A percentile compares a stretch with the other conserved stretches of the same genome.
These are phyloP conservation scores for Puffinus mauretanicus DNA, from an alignment of 2,113 vertebrate genomes.

Conservation along the genomic window DNA sequence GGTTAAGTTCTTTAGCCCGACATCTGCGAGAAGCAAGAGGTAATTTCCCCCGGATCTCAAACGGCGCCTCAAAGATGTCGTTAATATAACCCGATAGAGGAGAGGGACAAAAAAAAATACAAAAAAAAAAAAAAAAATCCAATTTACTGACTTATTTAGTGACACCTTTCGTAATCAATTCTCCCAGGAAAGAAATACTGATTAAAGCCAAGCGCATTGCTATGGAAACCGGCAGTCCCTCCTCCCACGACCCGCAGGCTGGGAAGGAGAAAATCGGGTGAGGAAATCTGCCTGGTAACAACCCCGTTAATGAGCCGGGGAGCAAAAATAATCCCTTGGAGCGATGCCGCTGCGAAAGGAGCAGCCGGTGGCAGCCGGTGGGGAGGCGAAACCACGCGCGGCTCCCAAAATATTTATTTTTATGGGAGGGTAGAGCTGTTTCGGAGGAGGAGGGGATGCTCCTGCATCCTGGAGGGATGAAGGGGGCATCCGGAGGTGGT, in stretches of 20 bases:
- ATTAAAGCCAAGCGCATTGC: conserved; percentile 63
- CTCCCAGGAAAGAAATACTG: conserved; percentile 57
- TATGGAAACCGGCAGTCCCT: conserved; percentile 68
- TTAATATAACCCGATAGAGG: neutral
- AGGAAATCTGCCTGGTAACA: conserved; percentile 72
- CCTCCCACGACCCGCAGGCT: conserved; percentile 43
- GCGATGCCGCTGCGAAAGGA: neutral
- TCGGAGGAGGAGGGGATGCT: neutral
- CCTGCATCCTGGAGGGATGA: neutral
- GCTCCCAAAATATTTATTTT: conserved; percentile 26
- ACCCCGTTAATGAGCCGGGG: conserved; percentile 8
- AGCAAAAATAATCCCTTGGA: conserved; percentile 37
- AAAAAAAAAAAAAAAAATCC: neutral
- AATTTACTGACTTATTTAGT: conserved; percentile 50
- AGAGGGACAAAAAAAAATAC: neutral
- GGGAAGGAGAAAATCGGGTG: conserved; percentile 23
- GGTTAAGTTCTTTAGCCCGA: neutral
- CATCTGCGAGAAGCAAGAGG: neutral
- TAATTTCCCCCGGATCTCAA: neutral
- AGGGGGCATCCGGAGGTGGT: neutral
- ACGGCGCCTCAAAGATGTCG: neutral
- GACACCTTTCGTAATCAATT: conserved; percentile 35
- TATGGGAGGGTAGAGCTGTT: neutral
- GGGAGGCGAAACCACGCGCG: neutral
- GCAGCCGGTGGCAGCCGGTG: neutral